These are phyloP conservation scores for Nomada flava DNA, from an alignment of 2,888 invertebrate genomes.

Conservation along the genomic window DNA sequence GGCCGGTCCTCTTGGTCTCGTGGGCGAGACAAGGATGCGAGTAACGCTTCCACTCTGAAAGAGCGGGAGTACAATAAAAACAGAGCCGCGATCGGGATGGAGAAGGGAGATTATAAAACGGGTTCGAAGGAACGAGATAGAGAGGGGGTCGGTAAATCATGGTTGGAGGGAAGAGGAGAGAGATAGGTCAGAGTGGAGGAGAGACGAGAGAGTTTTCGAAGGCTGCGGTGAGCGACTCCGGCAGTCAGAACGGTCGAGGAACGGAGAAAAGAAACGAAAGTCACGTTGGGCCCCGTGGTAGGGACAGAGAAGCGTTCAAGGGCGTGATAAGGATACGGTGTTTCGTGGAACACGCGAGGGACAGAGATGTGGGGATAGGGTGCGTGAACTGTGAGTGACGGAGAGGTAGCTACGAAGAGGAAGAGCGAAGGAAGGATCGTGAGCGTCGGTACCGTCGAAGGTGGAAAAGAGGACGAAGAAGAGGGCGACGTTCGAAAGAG, in stretches of 20 bases:
- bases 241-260: slow-evolving; percentile 29
- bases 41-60: slow-evolving; percentile 42
- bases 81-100: slow-evolving; percentile 23
- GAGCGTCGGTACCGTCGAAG: slow-evolving; percentile 13
- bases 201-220: slow-evolving; percentile 42
- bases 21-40: slow-evolving; percentile 32
- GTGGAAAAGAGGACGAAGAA: slow-evolving; percentile 8
- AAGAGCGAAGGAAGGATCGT: slow-evolving; percentile 14
- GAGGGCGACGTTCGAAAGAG: slow-evolving; percentile 23
- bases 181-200: neutral
- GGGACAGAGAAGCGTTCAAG: slow-evolving; percentile 47
- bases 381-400: neutral
- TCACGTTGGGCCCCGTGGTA: slow-evolving; percentile 38
- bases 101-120: slow-evolving; percentile 28
- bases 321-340: slow-evolving; percentile 40
- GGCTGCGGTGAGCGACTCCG: slow-evolving; percentile 44
- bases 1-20: neutral
- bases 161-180: slow-evolving; percentile 8
- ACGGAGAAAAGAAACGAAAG: slow-evolving; percentile 44
- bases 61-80: slow-evolving; percentile 51
- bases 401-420: neutral
- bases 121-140: neutral
- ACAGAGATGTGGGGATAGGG: neutral
- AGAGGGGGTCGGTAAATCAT: slow-evolving; percentile 26
- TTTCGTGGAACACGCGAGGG: slow-evolving; percentile 9